Percentiles rank a stretch among this genome's conserved stretches.
Conservation (phyloP, 2,113 vertebrate species). For the Mellivora capensis region DNA sequence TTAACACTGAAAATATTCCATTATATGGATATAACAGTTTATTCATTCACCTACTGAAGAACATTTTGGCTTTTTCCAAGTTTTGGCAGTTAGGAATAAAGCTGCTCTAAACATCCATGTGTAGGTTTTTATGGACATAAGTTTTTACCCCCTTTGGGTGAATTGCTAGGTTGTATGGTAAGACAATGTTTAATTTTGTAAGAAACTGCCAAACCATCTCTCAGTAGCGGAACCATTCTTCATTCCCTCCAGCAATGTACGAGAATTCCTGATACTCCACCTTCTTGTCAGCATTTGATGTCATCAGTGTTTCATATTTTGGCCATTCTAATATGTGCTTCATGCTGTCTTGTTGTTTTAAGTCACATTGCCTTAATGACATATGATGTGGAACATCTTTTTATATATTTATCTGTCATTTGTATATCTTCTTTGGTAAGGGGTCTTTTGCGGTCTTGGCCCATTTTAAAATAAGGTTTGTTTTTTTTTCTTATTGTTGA, state of each 20-base stretch:
- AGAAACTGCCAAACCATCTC: background rate
- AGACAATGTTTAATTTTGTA: background rate
- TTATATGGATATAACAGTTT: background rate
- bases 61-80: background rate
- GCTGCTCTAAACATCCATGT: background rate
- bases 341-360: background rate
- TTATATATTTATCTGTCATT: background rate
- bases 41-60: background rate
- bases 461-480: background rate
- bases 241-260: background rate
- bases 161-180: background rate
- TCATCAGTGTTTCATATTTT: background rate
- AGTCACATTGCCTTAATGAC: background rate
- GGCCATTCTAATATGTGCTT: background rate
- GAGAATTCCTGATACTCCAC: background rate
- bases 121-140: background rate
- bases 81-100: background rate
- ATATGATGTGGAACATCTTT: background rate
- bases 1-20: background rate
- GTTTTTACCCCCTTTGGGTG: background rate
- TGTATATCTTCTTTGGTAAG: background rate
- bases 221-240: background rate
- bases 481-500: background rate
- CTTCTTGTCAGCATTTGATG: background rate
- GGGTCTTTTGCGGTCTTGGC: background rate